Evolutionary conservation across 2,113 vertebrate genomes (phyloP).

Genomic region (Sapayoa aenigma): DNA sequence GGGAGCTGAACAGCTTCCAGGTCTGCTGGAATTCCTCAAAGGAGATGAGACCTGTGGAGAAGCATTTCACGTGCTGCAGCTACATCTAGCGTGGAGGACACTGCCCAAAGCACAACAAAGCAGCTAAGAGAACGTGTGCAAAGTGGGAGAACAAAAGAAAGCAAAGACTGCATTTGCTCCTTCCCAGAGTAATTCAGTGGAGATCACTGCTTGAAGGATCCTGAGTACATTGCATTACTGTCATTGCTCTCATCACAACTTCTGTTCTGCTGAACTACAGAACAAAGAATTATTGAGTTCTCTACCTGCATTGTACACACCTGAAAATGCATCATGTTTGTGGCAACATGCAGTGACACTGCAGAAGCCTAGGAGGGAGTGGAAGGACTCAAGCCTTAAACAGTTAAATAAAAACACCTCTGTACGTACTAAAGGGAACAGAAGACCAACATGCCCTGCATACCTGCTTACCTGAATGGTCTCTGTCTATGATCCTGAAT

Average conservation of each 20-base stretch:
- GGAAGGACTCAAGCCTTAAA: neutral
- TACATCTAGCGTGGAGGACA: neutral
- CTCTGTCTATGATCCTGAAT: conserved; percentile 91
- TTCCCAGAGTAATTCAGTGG: no score
- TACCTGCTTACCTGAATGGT: conserved; percentile 85
- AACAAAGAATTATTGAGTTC: neutral
- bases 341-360: neutral
- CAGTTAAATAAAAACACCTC: neutral
- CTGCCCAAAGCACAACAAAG: neutral
- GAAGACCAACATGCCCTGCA: fast-evolving
- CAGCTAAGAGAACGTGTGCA: neutral
- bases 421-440: neutral
- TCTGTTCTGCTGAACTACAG: neutral
- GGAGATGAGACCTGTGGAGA: conserved; percentile 84
- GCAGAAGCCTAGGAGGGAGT: neutral
- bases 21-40: conserved; percentile 90
- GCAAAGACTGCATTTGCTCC: neutral
- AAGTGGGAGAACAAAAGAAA: neutral
- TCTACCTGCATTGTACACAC: neutral
- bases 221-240: fast-evolving
- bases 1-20: conserved; percentile 89
- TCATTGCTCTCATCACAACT: neutral
- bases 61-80: neutral
- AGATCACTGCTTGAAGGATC: neutral
- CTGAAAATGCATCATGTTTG: neutral